Conservation (phyloP, 2,113 vertebrate genomes). For the Sturnira hondurensis region DNA sequence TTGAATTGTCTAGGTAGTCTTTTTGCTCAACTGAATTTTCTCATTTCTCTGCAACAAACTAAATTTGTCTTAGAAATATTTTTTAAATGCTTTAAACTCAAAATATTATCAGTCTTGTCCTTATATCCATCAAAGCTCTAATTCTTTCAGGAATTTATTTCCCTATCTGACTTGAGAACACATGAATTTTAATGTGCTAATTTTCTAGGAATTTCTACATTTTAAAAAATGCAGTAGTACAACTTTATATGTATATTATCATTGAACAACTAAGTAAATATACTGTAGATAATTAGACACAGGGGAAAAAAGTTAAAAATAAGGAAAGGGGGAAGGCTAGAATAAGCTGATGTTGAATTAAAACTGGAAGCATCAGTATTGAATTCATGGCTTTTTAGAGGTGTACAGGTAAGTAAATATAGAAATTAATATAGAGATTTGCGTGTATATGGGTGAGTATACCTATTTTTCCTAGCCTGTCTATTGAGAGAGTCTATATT, state of each 20-base stretch:
- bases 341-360: neutral
- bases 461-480: neutral
- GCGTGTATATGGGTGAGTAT: neutral
- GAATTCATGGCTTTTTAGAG: neutral
- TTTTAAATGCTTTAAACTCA: neutral
- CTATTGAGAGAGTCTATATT: neutral
- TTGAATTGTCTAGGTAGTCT: neutral
- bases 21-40: neutral
- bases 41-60: neutral
- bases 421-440: neutral
- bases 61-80: neutral
- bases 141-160: neutral
- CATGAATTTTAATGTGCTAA: neutral
- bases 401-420: neutral
- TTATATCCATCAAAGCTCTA: neutral
- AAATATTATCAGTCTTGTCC: neutral
- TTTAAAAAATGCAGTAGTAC: neutral
- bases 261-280: neutral
- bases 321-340: neutral
- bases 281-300: neutral
- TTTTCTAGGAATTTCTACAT: neutral
- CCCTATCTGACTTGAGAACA: neutral
- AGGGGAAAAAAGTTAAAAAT: neutral
- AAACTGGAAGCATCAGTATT: neutral
- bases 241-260: neutral